These are phyloP conservation scores for Zygogramma bicolorata DNA, from an alignment of 2,888 invertebrate genomes.

Conservation along the genomic window DNA sequence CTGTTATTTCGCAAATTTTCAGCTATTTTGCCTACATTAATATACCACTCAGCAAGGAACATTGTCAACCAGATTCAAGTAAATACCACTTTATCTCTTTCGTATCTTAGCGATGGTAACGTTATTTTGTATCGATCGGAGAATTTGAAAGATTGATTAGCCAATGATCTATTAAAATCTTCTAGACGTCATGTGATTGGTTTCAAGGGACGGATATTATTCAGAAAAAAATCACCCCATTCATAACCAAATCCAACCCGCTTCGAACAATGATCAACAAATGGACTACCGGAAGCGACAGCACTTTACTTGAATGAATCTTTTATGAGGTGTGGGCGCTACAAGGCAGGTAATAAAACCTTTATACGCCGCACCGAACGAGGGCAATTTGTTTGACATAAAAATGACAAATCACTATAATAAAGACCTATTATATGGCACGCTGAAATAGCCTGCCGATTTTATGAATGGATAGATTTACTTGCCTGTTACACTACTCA, in stretches of 20 bases:
- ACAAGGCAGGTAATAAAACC: constrained; percentile 45
- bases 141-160: no score
- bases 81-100: no score
- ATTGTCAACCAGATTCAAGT: no score
- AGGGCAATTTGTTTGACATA: constrained; percentile 58
- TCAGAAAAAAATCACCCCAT: neutral
- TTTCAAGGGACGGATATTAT: no score
- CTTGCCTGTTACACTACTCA: constrained; percentile 46
- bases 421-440: constrained; percentile 43
- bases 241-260: neutral
- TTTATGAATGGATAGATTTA: constrained; percentile 55
- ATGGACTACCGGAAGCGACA: constrained; percentile 35
- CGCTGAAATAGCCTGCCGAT: constrained; percentile 46
- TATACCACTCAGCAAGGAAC: no score
- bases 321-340: constrained; percentile 38
- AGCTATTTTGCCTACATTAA: no score
- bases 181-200: no score
- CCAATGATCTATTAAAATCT: no score
- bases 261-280: neutral
- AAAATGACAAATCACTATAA: constrained; percentile 57
- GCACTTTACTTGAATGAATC: constrained; percentile 37
- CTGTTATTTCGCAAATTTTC: no score
- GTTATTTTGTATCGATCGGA: no score
- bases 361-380: constrained; percentile 31
- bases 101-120: no score